Base-by-base conservation (phyloP, 1,140 invertebrate genomes). In the Drosophila leontia region DNA sequence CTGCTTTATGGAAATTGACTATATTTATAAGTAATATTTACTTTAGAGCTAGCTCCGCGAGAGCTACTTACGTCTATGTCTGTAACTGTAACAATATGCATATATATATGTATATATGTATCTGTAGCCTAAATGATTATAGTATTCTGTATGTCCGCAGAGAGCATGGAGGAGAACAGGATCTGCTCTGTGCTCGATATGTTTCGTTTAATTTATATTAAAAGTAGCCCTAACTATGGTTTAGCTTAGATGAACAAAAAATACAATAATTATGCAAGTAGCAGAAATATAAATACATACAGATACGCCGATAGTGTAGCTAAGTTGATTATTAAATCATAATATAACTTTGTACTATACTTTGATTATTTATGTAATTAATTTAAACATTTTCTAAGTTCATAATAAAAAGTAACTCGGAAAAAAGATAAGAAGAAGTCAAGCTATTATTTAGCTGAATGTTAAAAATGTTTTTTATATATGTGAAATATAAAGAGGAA, bases 301-400 rank as follows among this genome's bases (percentile, higher is more conserved):
- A 34, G 50, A 71, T 55, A 76, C 60, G 55, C 65, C 60, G 55
- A 39, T 78, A 86, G 67, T 51, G 39, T 75, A 79, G 56, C 39
- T 84, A 80, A 72, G 83, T 86, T 69, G 53, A 69, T 67, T 60
- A 77, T 53, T 34, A 58, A 69, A 45, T 62, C 32, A 19, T 34
- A 56, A 55, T 50, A 34, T 76, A 60, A 77, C 48, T 63, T 61
- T 79, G 75, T 78, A 78, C 68, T 80, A 67, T 83, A 83, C 61
- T 83, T 75, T 71, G 75, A 88, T 61, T 88, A 88, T 88, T 87
- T 87, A 88, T 88, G 83, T 87, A 80, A 87, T 74, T 88, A 84
- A 80, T 64, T 80, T 78, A 78, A 83, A 80, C 53, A 74, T 56
- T 80, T 80, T 74, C 42, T 83, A 88, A 83, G 80, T 78, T 80